These are phyloP conservation scores for Laupala kohalensis DNA, from an alignment of 1,140 invertebrate species.

Conservation along the genomic window DNA sequence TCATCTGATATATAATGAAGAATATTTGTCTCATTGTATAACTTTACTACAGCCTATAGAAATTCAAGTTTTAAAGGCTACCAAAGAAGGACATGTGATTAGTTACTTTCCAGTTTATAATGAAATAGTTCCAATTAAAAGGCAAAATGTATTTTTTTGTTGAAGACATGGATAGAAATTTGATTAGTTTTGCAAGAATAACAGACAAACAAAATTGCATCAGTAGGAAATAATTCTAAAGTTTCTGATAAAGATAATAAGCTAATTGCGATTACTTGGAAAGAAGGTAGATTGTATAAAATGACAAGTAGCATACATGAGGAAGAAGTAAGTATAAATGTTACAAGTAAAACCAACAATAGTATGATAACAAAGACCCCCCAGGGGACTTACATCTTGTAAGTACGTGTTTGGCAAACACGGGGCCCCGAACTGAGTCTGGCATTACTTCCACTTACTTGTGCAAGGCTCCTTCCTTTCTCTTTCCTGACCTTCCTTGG, in stretches of 20 bases:
- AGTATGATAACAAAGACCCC: neutral
- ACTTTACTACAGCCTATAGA: too few species aligned
- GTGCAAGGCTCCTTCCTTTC: too few species aligned
- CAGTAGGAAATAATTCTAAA: neutral
- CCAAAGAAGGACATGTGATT: too few species aligned
- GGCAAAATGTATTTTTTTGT: conserved; percentile 1
- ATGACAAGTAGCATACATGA: neutral
- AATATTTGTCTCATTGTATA: too few species aligned
- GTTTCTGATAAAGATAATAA: neutral
- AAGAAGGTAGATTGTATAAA: neutral
- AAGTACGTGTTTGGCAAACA: too few species aligned
- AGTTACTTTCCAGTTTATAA: neutral
- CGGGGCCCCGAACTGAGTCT: too few species aligned
- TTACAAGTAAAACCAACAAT: neutral
- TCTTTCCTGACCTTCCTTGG: too few species aligned
- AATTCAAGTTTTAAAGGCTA: too few species aligned
- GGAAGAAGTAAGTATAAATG: neutral
- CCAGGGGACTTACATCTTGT: too few species aligned
- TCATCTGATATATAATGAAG: too few species aligned
- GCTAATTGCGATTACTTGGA: neutral
- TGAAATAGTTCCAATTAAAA: neutral
- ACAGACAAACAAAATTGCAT: neutral
- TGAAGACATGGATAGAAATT: conserved; percentile 2
- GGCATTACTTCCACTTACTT: too few species aligned
- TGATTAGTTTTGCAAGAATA: neutral